Percentiles rank a stretch among this genome's conserved stretches.
phyloP scores from a whole-genome alignment of 2,113 vertebrate genomes.

The Podiceps cristatus region DNA sequence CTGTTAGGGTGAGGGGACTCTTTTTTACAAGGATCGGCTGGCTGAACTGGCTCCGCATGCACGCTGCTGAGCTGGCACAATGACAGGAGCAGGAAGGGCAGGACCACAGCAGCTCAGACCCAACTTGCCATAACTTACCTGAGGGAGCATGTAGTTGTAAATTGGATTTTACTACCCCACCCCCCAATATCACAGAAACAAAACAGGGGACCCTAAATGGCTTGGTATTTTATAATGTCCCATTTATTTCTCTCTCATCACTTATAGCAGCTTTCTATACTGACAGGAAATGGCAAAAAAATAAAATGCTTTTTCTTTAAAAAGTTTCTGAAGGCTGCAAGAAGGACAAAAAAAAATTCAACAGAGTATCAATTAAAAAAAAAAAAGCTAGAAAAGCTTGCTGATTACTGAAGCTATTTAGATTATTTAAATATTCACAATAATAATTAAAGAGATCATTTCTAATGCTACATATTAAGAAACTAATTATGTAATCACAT shows the following conservation, averaged over 20 bases:
- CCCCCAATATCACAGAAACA: background rate
- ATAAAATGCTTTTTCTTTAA: background rate
- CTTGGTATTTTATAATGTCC: too few species aligned
- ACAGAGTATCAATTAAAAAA: background rate
- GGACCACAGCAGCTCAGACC: background rate
- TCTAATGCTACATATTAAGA: background rate
- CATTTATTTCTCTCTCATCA: background rate
- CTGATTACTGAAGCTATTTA: background rate
- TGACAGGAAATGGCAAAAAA: background rate
- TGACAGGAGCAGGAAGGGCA: background rate
- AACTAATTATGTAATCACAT: background rate
- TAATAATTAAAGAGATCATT: background rate
- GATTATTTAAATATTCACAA: background rate
- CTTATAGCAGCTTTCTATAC: background rate
- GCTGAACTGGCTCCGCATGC: rapidly evolving
- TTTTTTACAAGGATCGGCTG: background rate
- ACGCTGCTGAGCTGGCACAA: background rate
- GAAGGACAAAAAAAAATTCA: background rate
- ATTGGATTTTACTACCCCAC: background rate
- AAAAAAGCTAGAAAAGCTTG: background rate
- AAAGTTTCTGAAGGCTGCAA: background rate
- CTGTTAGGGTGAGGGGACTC: background rate
- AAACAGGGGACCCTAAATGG: background rate
- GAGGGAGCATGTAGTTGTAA: background rate
- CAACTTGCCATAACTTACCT: background rate